Conservation (phyloP, 2,888 invertebrate species). For the Lithosia quadra region DNA sequence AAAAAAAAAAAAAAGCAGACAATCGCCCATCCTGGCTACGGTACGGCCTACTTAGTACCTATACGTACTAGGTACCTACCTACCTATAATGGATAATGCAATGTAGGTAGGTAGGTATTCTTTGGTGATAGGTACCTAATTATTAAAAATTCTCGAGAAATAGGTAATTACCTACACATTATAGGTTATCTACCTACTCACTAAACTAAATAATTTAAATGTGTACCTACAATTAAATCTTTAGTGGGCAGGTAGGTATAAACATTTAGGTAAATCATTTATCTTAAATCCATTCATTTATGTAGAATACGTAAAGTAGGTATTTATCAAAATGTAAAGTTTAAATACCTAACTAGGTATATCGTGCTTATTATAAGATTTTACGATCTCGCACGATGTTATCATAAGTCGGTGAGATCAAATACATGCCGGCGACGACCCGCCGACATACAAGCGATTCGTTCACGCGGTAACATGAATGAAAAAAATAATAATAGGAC, state of each 20-base stretch:
- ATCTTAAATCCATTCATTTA: conserved; percentile 34
- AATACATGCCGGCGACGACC: conserved; percentile 53
- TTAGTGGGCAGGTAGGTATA: background rate
- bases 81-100: no score
- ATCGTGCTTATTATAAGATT: conserved; percentile 61
- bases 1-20: no score
- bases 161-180: no score
- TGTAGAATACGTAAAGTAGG: conserved; percentile 47
- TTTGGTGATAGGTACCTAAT: no score
- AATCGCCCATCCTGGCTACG: no score
- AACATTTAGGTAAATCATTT: conserved; percentile 10
- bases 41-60: no score
- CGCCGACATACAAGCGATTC: conserved; percentile 48
- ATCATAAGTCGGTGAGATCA: conserved; percentile 66
- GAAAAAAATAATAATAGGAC: conserved; percentile 55
- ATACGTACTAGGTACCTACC: no score
- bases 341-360: conserved; percentile 53
- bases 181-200: background rate
- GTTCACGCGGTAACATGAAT: conserved; percentile 59
- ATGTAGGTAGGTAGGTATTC: no score
- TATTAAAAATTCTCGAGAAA: background rate
- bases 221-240: background rate
- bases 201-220: background rate
- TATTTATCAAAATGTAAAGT: conserved; percentile 42
- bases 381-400: conserved; percentile 65